Conservation (phyloP, 1,140 invertebrate genomes). For the Temnothorax nylanderi region DNA sequence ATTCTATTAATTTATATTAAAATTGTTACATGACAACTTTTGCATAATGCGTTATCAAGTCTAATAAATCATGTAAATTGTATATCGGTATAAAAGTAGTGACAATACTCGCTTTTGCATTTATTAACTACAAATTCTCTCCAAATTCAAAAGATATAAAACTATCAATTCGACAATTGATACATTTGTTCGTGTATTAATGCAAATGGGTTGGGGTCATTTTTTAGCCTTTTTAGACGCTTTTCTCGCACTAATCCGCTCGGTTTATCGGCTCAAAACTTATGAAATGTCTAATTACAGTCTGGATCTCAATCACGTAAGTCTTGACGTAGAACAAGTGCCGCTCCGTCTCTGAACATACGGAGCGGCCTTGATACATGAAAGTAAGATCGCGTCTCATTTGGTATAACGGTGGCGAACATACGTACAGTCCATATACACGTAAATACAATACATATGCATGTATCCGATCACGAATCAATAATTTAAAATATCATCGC, state of each 20-base stretch:
- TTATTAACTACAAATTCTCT: neutral
- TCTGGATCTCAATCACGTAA: slow-evolving; percentile 2
- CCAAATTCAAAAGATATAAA: neutral
- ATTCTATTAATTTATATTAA: slow-evolving; percentile 12
- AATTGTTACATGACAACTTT: neutral
- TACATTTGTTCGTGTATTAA: neutral
- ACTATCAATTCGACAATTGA: neutral
- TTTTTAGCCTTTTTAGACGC: neutral
- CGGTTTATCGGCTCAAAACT: neutral
- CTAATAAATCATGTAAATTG: neutral
- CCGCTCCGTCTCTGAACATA: slow-evolving; percentile 73
- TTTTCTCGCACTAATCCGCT: neutral
- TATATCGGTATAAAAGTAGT: neutral
- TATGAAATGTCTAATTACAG: slow-evolving; percentile 43
- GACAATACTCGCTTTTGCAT: neutral
- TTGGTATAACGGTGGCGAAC: slow-evolving; percentile 46
- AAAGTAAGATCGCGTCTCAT: slow-evolving; percentile 79
- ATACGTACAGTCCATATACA: neutral
- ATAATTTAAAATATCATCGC: neutral
- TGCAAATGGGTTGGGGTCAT: neutral
- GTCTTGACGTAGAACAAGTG: slow-evolving; percentile 74
- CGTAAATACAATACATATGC: neutral
- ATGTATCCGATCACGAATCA: neutral
- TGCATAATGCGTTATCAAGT: neutral
- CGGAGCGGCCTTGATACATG: slow-evolving; percentile 80